phyloP scores from a whole-genome alignment of 1,140 invertebrate genomes.

The Anthonomus grandis region DNA sequence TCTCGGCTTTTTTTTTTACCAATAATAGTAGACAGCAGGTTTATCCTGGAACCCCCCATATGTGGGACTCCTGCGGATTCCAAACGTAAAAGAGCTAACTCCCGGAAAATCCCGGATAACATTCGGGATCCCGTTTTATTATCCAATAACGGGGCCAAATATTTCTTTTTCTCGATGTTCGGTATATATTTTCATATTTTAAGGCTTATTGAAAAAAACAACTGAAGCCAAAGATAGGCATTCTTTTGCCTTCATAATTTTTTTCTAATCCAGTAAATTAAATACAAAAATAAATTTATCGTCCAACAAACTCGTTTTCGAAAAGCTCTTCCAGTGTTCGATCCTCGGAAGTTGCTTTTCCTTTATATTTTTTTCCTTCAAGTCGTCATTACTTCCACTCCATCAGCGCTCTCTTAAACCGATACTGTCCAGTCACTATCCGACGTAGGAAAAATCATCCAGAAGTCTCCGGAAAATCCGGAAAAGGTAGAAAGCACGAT shows the following conservation, averaged over 20 bases:
- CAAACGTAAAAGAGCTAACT: constrained; percentile 16
- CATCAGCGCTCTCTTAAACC: not conserved
- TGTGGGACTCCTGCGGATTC: constrained; percentile 23
- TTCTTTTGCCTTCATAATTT: no score
- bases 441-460: constrained; percentile 20
- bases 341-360: no score
- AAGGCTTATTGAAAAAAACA: no score
- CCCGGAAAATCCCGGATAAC: constrained; percentile 29
- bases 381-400: constrained; percentile 18
- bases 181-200: no score
- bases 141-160: constrained; percentile 25
- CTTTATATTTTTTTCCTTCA: no score
- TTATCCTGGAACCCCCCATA: constrained; percentile 17
- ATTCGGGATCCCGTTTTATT: constrained; percentile 26
- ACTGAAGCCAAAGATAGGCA: no score
- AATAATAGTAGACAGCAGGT: constrained; percentile 14
- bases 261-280: no score
- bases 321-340: no score
- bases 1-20: no score
- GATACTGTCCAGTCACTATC: constrained; percentile 16
- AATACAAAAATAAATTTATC: no score
- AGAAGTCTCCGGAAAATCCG: constrained; percentile 38
- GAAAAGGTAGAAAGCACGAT: constrained; percentile 42
- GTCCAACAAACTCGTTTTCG: no score
- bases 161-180: constrained; percentile 26